Percentiles rank a stretch among this genome's conserved stretches.
phyloP scores from a whole-genome alignment of 2,113 vertebrate species.

The Erythrocercus mccallii region DNA sequence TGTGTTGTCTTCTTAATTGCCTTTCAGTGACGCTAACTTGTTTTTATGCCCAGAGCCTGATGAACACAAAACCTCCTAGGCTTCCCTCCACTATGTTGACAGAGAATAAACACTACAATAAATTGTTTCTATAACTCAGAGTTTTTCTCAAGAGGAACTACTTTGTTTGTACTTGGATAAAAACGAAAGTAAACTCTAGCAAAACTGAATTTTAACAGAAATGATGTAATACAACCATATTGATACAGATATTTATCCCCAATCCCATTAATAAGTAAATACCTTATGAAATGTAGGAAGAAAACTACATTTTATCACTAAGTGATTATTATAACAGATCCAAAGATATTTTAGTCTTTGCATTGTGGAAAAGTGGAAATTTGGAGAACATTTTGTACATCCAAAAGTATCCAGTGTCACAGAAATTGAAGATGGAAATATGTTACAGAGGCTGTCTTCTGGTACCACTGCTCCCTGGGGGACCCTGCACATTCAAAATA shows the following conservation, averaged over 20 bases:
- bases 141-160: not conserved
- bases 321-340: not conserved
- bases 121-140: not conserved
- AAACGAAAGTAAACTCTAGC: not conserved
- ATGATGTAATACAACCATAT: fast-evolving
- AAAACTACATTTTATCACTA: not conserved
- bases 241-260: not conserved
- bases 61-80: not conserved
- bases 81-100: not conserved
- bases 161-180: not conserved
- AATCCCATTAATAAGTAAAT: not conserved
- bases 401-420: not conserved
- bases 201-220: not conserved
- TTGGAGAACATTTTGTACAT: not conserved
- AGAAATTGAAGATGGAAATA: not conserved
- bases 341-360: not conserved
- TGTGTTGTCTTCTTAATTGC: not conserved
- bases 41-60: not conserved
- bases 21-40: not conserved
- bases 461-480: not conserved
- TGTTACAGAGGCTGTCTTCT: not conserved
- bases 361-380: not conserved
- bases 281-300: not conserved
- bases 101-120: not conserved
- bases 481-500: not conserved